Percentiles rank a stretch among this genome's conserved stretches.
These are phyloP conservation scores for Diabrotica balteata DNA, from an alignment of 2,888 invertebrate species.

Conservation along the genomic window DNA sequence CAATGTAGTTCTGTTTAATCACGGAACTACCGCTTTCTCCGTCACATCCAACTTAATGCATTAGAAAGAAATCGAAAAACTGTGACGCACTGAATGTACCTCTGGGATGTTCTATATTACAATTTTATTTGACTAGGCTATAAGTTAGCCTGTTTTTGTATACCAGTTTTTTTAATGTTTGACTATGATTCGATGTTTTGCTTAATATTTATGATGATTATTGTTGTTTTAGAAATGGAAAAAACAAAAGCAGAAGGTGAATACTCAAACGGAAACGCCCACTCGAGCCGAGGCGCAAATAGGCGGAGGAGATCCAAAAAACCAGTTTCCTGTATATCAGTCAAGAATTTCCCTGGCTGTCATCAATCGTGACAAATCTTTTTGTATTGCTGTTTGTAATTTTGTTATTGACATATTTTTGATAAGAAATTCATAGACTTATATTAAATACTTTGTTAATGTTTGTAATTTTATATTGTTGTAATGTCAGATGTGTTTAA, in stretches of 20 bases:
- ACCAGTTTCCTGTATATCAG: constrained; percentile 67
- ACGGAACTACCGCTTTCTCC: no score
- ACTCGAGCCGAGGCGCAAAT: constrained; percentile 58
- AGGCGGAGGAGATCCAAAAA: constrained; percentile 65
- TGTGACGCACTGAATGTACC: no score
- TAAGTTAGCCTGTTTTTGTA: no score
- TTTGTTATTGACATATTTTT: constrained; percentile 40
- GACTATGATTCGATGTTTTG: no score
- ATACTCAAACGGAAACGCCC: constrained; percentile 54
- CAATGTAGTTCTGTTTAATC: no score
- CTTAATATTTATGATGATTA: no score
- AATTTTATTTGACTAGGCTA: no score
- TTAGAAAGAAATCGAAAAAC: no score
- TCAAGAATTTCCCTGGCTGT: constrained; percentile 68
- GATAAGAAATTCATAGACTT: constrained; percentile 40
- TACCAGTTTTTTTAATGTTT: no score
- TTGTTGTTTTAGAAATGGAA: constrained; percentile 27
- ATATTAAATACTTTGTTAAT: constrained; percentile 48
- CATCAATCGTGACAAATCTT: constrained; percentile 67
- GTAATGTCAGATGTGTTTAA: constrained; percentile 51
- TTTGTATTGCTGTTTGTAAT: constrained; percentile 34
- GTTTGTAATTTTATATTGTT: constrained; percentile 54
- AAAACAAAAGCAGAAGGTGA: constrained; percentile 21
- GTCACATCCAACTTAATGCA: no score
- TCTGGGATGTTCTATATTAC: no score